These are phyloP conservation scores for Chironomus riparius DNA, from an alignment of 2,888 invertebrate species.

Conservation along the genomic window DNA sequence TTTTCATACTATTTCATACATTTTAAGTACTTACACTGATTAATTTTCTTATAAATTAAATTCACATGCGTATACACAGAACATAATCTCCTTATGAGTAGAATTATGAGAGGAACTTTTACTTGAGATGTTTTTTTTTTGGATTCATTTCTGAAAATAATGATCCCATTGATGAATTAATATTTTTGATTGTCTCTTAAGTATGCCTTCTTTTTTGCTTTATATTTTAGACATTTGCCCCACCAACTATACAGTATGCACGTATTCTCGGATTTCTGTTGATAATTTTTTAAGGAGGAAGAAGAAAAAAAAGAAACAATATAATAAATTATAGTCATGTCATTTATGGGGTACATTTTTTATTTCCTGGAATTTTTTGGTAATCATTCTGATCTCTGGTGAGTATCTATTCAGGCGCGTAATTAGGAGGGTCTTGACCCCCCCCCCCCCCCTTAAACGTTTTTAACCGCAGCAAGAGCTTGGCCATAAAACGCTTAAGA, in stretches of 20 bases:
- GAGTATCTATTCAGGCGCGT: no score
- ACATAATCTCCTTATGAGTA: neutral
- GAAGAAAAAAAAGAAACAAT: neutral
- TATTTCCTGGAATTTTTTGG: neutral
- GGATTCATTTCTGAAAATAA: neutral
- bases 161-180: slow-evolving; percentile 31
- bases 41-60: neutral
- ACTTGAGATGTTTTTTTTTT: neutral
- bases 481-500: no score
- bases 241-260: slow-evolving; percentile 72
- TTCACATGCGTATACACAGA: neutral
- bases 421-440: no score
- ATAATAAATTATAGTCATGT: neutral
- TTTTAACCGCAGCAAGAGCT: no score
- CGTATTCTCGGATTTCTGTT: slow-evolving; percentile 55
- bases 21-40: no score
- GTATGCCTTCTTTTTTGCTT: slow-evolving; percentile 60
- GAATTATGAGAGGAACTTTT: slow-evolving; percentile 13
- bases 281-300: neutral
- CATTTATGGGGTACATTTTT: neutral
- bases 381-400: no score
- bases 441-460: no score
- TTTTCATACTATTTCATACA: no score
- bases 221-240: slow-evolving; percentile 66
- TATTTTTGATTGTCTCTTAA: slow-evolving; percentile 56